Conservation (phyloP, 2,888 invertebrate species). For the Xanthorhoe designata region DNA sequence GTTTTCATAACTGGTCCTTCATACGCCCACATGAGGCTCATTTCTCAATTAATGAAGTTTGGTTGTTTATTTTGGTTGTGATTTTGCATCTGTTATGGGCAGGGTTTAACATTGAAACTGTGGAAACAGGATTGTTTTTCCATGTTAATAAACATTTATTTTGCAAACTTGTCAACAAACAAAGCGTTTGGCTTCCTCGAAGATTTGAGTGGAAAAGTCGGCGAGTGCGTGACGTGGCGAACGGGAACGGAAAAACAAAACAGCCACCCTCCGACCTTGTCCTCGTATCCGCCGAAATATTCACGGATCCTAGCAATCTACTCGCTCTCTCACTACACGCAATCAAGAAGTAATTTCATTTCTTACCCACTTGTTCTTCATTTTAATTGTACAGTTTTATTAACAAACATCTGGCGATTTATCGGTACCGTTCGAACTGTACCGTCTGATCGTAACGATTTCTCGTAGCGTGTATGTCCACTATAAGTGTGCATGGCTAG, state of each 20-base stretch:
- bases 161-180: slow-evolving; percentile 17
- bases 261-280: slow-evolving; percentile 41
- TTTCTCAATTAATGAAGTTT: neutral
- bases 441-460: no score
- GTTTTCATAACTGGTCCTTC: neutral
- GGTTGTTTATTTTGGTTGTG: neutral
- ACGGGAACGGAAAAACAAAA: slow-evolving; percentile 39
- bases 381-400: no score
- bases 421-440: no score
- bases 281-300: slow-evolving; percentile 25
- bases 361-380: neutral
- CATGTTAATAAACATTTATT: neutral
- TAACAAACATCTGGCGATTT: no score
- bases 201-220: slow-evolving; percentile 21
- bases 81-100: neutral
- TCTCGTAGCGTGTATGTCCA: no score
- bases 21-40: neutral
- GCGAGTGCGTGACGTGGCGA: slow-evolving; percentile 31
- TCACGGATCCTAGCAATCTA: slow-evolving; percentile 28
- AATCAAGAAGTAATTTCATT: slow-evolving; percentile 37
- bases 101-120: neutral
- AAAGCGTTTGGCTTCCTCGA: slow-evolving; percentile 16
- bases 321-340: slow-evolving; percentile 31
- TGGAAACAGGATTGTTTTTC: neutral
- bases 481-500: no score